Conservation (phyloP, 2,113 vertebrate genomes). For the Ophiodon elongatus region DNA sequence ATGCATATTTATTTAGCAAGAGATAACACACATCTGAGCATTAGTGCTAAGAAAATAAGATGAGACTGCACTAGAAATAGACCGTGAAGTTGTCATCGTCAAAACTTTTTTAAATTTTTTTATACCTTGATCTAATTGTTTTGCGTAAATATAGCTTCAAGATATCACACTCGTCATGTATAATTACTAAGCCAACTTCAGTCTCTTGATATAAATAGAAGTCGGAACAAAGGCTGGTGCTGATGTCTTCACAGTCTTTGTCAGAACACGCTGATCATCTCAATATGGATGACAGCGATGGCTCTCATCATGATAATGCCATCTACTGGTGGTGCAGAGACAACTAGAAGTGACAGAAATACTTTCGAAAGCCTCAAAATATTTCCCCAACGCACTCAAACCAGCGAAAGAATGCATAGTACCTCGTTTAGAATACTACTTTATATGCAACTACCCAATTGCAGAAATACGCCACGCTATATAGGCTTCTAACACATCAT, state of each 20-base stretch:
- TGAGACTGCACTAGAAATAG: slow-evolving; percentile 22
- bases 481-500: slow-evolving; percentile 39
- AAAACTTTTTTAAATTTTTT: slow-evolving; percentile 11
- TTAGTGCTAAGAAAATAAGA: background rate
- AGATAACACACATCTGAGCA: background rate
- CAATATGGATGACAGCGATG: slow-evolving; percentile 26
- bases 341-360: slow-evolving; percentile 1
- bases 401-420: background rate
- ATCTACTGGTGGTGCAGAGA: slow-evolving; percentile 57
- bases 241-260: slow-evolving; percentile 50
- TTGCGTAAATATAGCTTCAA: slow-evolving; percentile 50
- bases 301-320: slow-evolving; percentile 51
- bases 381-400: background rate
- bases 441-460: background rate
- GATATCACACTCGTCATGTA: slow-evolving; percentile 22
- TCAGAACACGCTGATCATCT: slow-evolving; percentile 34
- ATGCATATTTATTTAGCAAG: background rate
- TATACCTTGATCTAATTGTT: slow-evolving; percentile 19
- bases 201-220: slow-evolving; percentile 40
- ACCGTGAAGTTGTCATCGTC: slow-evolving; percentile 17
- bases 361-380: background rate
- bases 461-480: background rate
- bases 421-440: background rate
- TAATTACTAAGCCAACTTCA: slow-evolving; percentile 28
- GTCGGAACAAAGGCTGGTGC: slow-evolving; percentile 30